These are phyloP conservation scores for Troides oblongomaculatus DNA, from an alignment of 2,888 invertebrate species.

Conservation along the genomic window DNA sequence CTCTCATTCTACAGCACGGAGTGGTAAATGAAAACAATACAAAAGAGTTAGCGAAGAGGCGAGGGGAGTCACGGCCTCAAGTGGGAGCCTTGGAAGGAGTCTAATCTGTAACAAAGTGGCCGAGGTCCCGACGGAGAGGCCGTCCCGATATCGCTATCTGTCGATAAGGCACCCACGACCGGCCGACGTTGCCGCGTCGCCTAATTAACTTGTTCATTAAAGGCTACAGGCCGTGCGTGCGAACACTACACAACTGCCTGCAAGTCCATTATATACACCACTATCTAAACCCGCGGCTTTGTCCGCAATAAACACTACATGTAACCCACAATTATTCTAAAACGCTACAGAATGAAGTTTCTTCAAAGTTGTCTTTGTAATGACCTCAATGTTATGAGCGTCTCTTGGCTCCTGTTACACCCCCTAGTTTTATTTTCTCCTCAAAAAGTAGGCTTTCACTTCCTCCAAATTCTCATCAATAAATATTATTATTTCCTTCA, in stretches of 20 bases:
- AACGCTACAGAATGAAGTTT: no score
- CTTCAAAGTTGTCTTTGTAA: no score
- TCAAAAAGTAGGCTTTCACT: no score
- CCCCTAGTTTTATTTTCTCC: no score
- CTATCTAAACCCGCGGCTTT: not conserved
- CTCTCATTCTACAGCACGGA: not conserved
- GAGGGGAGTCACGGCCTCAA: constrained; percentile 21
- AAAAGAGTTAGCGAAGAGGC: constrained; percentile 8
- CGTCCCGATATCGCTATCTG: constrained; percentile 46
- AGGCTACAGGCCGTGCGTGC: constrained; percentile 34
- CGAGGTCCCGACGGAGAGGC: constrained; percentile 22
- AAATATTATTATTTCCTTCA: no score
- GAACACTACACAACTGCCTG: constrained; percentile 5
- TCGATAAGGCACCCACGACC: constrained; percentile 46
- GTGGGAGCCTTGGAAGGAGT: constrained; percentile 29
- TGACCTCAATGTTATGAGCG: no score
- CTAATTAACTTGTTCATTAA: constrained; percentile 64
- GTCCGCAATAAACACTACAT: constrained; percentile 1
- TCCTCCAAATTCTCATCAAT: no score
- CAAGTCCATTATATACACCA: no score
- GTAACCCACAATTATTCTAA: no score
- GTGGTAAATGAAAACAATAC: not conserved
- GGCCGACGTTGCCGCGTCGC: constrained; percentile 40
- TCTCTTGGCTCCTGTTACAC: no score
- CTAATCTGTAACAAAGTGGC: constrained; percentile 29